Evolutionary conservation across 92 coral and sea anemone species (phyloP).

Genomic region (Parazoanthus atlanticus): DNA sequence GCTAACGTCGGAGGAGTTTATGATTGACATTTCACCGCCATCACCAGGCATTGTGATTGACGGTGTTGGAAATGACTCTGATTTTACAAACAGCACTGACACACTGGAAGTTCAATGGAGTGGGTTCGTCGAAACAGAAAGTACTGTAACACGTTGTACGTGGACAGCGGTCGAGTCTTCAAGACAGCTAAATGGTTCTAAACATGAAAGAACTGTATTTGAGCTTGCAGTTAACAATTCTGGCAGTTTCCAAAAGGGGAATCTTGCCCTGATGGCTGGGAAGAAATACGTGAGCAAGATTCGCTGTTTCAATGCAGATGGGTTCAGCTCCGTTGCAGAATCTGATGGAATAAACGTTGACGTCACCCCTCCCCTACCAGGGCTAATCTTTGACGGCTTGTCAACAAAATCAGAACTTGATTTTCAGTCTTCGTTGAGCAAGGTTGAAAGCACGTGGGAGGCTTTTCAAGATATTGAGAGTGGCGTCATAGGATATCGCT

Average conservation of each 20-base stretch:
- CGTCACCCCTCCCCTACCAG: constrained; percentile 74
- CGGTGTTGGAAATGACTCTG: constrained; percentile 68
- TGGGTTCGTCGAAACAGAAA: constrained; percentile 77
- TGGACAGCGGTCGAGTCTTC: constrained; percentile 73
- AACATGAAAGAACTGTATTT: constrained; percentile 61
- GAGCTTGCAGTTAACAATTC: constrained; percentile 52
- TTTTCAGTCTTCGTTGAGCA: constrained; percentile 61
- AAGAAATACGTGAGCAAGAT: constrained; percentile 73
- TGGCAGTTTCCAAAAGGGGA: constrained; percentile 58
- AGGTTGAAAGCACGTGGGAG: constrained; percentile 69
- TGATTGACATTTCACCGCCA: constrained; percentile 86
- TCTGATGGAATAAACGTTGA: constrained; percentile 90
- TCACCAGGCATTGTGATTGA: constrained; percentile 82
- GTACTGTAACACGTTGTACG: constrained; percentile 72
- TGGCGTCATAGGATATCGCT: constrained; percentile 83
- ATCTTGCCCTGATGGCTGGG: constrained; percentile 80
- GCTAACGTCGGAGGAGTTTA: constrained; percentile 69
- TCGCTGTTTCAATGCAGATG: constrained; percentile 85
- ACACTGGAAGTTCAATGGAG: constrained; percentile 71
- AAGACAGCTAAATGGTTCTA: constrained; percentile 58
- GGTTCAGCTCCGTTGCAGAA: constrained; percentile 65
- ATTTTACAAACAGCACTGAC: constrained; percentile 62
- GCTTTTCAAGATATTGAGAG: constrained; percentile 82
- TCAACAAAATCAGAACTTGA: constrained; percentile 53
- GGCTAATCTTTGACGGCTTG: constrained; percentile 66